Base-by-base conservation (phyloP, 2,797 vertebrate genomes). In the Pseudochirops cupreus region DNA sequence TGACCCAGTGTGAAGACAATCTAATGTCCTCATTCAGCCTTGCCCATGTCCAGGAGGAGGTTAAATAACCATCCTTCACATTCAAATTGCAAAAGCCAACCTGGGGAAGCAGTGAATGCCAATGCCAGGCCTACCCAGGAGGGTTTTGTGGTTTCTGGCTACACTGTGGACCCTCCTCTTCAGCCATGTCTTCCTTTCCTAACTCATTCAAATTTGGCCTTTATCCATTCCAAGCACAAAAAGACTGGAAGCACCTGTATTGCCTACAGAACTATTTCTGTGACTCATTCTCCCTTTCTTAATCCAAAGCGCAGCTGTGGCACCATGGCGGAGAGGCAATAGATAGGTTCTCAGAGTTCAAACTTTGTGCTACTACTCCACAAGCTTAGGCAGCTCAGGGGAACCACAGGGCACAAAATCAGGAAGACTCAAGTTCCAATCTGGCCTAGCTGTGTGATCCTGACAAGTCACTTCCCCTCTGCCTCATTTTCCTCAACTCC, bases 21-120 rank as follows among this genome's bases (percentile, higher is more conserved):
- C 46, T 29, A 10, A 92, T 91, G 26, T 62, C 7, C 46, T 91
- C 95, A 92, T 52, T 82, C 90, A 90, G 56, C 56, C 92, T 95
- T 92, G 9, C 18, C 59, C 52, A 74, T 7, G 56, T 82, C 54
- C 93, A 94, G 92, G 2, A 94, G 87, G 94, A 96, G 95, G 92
- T 82, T 90, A 95, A 94, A 82, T 94, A 52, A 94, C 16, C 26
- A 91, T 33, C 29, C 92, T 95, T 96, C 94, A 92, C 94, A 97
- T n/a, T 95, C 92, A 95, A 95, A 74, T 29, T 56, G 94, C 54
- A 94, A 93, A 87, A 94, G 93, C 52, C 56, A 95, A 90, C 33
- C 56, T 10, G 95, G 90, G 55, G 53, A 87, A 94, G 59, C 2
- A 95, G 39, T 67, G 10, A 95, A 90, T 62, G 82, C 14, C 59